Evolutionary conservation across 2,888 invertebrate genomes (phyloP), one percentile per base, ranked within the genome.

Genomic region (Cheiracanthium punctorium): DNA sequence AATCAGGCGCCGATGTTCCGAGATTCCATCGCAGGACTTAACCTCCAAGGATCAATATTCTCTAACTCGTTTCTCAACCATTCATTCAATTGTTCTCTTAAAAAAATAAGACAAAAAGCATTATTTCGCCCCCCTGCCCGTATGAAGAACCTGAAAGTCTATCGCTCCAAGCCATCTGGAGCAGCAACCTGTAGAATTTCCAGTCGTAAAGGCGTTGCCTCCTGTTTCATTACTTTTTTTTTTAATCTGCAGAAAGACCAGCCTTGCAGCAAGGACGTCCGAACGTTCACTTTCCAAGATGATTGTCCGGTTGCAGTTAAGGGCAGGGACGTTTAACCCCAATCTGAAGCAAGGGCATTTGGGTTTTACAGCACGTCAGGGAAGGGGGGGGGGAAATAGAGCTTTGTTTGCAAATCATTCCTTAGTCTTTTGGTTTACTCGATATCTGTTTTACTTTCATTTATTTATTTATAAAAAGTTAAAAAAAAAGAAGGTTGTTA

Each of bases 241-340:
- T 48, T 48, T 12, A 2, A 5, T 17, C 24, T 12, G 20, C 20
- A 4, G 58, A 37, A 37, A 37, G 58, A 24, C 58, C 58, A 58
- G 58, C 58, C 58, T 58, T 58, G 58, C 12, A 58, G 58, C 58
- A 58, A 58, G 58, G 58, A 20, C 58, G 37, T 24, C 20, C 20
- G 24, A 58, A 24, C 58, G 24, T 58, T 58, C 58, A 58, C 58
- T 58, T 58, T 58, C 17, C 20, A 24, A 58, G 58, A 58, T 24
- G 58, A 20, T 5, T 58, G 24, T 20, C 58, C 24, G 4, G 58
- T 24, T 24, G 24, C 24, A 24, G 58, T 58, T 58, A 58, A 58
- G 58, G 58, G 58, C 58, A 58, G 58, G 58, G 58, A 58, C 24
- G 24, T 20, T 58, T 58, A 58, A 58, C 58, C 58, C 24, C 58